phyloP scores from a whole-genome alignment of 2,113 vertebrate genomes.

The Rattus rattus region DNA sequence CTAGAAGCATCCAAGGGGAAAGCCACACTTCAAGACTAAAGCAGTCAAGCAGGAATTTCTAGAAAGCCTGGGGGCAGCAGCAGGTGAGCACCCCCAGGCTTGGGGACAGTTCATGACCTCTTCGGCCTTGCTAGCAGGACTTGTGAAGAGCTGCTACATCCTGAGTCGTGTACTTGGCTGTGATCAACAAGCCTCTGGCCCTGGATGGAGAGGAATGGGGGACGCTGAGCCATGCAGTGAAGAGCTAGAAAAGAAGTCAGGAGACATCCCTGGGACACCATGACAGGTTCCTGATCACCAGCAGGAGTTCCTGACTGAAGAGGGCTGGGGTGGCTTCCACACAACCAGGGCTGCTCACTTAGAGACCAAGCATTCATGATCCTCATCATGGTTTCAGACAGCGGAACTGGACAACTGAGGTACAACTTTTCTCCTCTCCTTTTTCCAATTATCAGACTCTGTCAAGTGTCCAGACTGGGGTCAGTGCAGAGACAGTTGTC shows the following conservation, averaged over 20 bases:
- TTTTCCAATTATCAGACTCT: background rate
- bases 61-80: background rate
- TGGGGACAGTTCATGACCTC: background rate
- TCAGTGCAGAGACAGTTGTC: background rate
- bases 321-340: too few species aligned
- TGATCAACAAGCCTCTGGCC: background rate
- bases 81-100: background rate
- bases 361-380: background rate
- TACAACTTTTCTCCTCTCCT: background rate
- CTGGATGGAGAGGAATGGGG: background rate
- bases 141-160: background rate
- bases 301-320: background rate
- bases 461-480: background rate
- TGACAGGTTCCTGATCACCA: accelerated
- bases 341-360: background rate
- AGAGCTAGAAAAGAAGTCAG: background rate
- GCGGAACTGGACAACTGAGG: background rate
- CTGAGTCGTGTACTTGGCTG: background rate
- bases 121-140: background rate
- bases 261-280: accelerated
- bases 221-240: accelerated
- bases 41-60: background rate
- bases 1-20: background rate
- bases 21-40: background rate
- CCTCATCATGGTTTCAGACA: background rate